These are phyloP conservation scores for Paedocypris micromegethes DNA, from an alignment of 2,797 vertebrate genomes.

Conservation along the genomic window DNA sequence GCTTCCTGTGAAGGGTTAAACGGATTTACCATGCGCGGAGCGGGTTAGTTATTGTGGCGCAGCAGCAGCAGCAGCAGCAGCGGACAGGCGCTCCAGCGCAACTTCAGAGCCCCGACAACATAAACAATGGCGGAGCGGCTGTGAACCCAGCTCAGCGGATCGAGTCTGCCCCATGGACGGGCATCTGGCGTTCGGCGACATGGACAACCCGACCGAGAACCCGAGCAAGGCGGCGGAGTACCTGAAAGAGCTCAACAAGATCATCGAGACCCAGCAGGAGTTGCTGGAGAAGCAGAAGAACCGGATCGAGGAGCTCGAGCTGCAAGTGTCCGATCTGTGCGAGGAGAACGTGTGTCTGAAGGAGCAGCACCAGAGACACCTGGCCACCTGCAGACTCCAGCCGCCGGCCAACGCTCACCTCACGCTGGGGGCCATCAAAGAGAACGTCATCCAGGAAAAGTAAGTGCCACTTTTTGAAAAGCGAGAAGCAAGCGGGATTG, in stretches of 20 bases:
- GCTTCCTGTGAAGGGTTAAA: conserved; percentile 60
- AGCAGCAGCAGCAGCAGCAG: conserved; percentile 55
- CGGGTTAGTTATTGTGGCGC: conserved; percentile 57
- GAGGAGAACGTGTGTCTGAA: conserved; percentile 81
- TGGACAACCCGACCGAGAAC: conserved; percentile 82
- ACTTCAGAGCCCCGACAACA: conserved; percentile 49
- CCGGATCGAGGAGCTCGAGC: conserved; percentile 89
- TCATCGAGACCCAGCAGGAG: conserved; percentile 91
- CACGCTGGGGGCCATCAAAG: conserved; percentile 72
- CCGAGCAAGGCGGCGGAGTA: conserved; percentile 87
- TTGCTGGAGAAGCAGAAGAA: conserved; percentile 86
- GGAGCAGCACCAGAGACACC: conserved; percentile 86
- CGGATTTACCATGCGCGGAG: conserved; percentile 47
- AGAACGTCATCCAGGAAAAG: conserved; percentile 77
- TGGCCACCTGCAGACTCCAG: conserved; percentile 79
- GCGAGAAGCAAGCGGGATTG: neutral
- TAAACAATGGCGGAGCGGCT: conserved; percentile 61
- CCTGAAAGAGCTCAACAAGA: conserved; percentile 88
- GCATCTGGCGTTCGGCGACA: conserved; percentile 62
- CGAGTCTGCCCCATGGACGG: conserved; percentile 60
- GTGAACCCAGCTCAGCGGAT: conserved; percentile 49
- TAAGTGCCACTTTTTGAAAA: conserved; percentile 63
- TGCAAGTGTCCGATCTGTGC: conserved; percentile 85
- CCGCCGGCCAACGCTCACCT: conserved; percentile 60
- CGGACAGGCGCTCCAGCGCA: conserved; percentile 48